These are phyloP conservation scores for Erethizon dorsatum DNA, from an alignment of 2,797 vertebrate species.

Conservation along the genomic window DNA sequence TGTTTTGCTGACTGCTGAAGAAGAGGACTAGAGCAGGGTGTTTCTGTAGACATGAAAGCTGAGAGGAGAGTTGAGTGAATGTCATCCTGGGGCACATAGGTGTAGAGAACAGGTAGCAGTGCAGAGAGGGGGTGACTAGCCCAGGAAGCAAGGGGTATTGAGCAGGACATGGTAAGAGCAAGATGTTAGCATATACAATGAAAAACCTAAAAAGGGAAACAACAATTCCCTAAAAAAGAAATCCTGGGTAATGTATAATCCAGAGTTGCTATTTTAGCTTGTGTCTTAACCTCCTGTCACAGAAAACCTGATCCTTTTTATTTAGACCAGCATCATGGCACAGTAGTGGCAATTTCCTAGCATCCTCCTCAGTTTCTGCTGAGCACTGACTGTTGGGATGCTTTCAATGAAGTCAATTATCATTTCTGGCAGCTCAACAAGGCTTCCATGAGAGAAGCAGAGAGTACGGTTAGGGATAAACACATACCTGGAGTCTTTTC, in stretches of 20 bases:
- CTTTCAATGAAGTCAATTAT: constrained; percentile 67
- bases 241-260: background rate
- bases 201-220: background rate
- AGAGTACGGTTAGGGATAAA: constrained; percentile 12
- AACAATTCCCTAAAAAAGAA: background rate
- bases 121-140: background rate
- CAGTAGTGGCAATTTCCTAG: constrained; percentile 21
- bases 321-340: constrained; percentile 4
- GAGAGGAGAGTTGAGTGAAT: background rate
- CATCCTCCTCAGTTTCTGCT: constrained; percentile 49
- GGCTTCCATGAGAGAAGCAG: constrained; percentile 40
- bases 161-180: background rate
- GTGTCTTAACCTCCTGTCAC: background rate
- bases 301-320: constrained; percentile 28
- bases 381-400: constrained; percentile 8
- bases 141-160: background rate
- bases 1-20: background rate
- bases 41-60: background rate
- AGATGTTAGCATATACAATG: background rate
- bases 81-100: background rate
- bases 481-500: constrained; percentile 18
- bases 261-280: background rate
- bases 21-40: background rate
- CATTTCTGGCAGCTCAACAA: constrained; percentile 55
- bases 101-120: background rate